Evolutionary conservation across 1,140 invertebrate species (phyloP), one percentile per base, ranked within the genome.

Genomic region (Protaetia brevitarsis): DNA sequence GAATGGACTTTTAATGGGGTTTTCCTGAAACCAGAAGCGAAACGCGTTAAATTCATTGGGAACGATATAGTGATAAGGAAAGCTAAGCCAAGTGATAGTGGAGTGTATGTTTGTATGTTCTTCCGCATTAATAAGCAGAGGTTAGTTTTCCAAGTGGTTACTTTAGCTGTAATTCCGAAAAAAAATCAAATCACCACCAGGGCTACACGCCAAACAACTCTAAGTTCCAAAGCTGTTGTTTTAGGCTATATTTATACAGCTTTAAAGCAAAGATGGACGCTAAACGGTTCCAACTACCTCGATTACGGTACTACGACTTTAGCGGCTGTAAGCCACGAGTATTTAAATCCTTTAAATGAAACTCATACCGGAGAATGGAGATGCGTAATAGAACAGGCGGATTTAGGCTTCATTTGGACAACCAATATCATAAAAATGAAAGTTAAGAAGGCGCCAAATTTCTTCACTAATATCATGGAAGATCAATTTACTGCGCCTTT

Each of bases 381-480:
- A 67, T 86, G 84, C 69, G 66, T 82, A 6, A 78, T 85, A 0
- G 73, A 79, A 36, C 82, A 86, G 71, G 69, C 65, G 4, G 82
- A 85, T 73, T 73, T 85, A 28, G 71, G 78, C 27, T 81, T 85
- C 56, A 68, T 72, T 21, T 86, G 84, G 84, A 78, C 70, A 0
- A 84, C 83, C 0, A 84, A 82, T 73, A 68, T 74, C 27, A 64
- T 82, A 27, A 76, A 78, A 74, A 76, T 80, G 1, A 36, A 67
- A 13, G 79, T 82, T 68, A 77, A 75, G 65, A 70, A 73, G 65
- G 60, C 66, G 28, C 82, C 83, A 0, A 83, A 79, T 72, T 79
- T 83, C 72, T 78, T 78, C 30, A 81, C 80, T 0, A 74, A 82
- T 74, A 73, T 85, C 36, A 84, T 83, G 82, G 82, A 84, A 69